Evolutionary conservation across 1,140 invertebrate species (phyloP).

Genomic region (Drosophila kepulauana): DNA sequence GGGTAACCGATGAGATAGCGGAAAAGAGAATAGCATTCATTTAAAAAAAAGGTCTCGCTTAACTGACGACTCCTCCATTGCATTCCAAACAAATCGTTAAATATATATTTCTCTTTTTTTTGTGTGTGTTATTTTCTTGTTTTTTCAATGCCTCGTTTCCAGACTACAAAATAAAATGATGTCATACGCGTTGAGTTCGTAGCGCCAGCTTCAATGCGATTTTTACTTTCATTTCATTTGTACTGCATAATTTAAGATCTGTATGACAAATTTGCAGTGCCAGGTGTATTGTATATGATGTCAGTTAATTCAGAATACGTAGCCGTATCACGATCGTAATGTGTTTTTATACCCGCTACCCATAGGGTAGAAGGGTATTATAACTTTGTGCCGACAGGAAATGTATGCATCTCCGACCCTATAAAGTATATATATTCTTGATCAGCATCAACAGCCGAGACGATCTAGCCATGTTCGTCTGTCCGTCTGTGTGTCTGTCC

Average conservation of each 20-base stretch:
- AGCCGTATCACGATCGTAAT: constrained; percentile 9
- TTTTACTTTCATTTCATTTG: constrained; percentile 80
- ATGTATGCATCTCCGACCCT: too few species aligned
- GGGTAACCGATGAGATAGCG: constrained; percentile 9
- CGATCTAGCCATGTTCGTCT: too few species aligned
- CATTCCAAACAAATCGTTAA: constrained; percentile 58
- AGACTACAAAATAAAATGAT: constrained; percentile 74
- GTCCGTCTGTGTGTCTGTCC: too few species aligned
- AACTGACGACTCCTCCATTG: constrained; percentile 43
- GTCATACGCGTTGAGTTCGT: constrained; percentile 54
- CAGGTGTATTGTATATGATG: constrained; percentile 27
- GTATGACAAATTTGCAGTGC: constrained; percentile 55
- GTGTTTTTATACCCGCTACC: background rate
- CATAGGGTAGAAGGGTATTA: too few species aligned
- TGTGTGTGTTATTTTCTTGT: constrained; percentile 21
- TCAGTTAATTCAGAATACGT: constrained; percentile 16
- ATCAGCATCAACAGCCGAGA: too few species aligned
- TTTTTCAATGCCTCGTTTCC: constrained; percentile 46
- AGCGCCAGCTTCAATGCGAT: constrained; percentile 71
- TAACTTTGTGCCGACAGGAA: too few species aligned
- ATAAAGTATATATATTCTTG: too few species aligned
- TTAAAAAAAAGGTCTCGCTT: constrained; percentile 28
- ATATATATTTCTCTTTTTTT: constrained; percentile 32
- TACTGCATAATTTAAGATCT: constrained; percentile 73
- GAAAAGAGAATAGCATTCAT: constrained; percentile 4